These are phyloP conservation scores for Myiothlypis coronata DNA, from an alignment of 2,797 vertebrate genomes.

Conservation along the genomic window DNA sequence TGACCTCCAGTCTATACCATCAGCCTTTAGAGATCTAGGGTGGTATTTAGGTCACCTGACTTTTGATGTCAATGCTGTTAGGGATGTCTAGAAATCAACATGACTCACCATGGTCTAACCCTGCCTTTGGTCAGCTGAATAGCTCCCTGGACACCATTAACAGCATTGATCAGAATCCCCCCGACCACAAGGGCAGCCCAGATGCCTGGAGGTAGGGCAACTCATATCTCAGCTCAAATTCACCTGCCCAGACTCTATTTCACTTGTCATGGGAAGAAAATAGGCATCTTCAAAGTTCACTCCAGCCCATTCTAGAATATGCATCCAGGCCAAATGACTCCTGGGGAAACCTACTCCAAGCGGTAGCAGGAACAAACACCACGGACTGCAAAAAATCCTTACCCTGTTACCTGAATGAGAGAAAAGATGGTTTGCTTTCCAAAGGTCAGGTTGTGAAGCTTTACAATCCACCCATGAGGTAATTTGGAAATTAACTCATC, in stretches of 20 bases:
- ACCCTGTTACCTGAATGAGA: not conserved
- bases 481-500: not conserved
- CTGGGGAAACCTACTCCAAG: not conserved
- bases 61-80: not conserved
- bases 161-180: not conserved
- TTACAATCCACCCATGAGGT: not conserved
- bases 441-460: not conserved
- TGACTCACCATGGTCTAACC: not conserved
- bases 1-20: not conserved
- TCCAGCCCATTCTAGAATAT: not conserved
- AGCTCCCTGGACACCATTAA: not conserved
- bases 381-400: not conserved
- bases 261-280: not conserved
- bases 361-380: fast-evolving
- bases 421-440: not conserved
- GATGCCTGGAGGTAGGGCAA: not conserved
- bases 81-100: not conserved
- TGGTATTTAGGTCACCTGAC: not conserved
- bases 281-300: not conserved
- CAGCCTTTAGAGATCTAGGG: not conserved
- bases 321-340: not conserved
- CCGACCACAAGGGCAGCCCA: not conserved
- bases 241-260: not conserved
- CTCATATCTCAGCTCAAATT: not conserved
- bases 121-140: not conserved